phyloP scores from a whole-genome alignment of 35 echinoderm and acorn worm genomes.

The Apostichopus parvimensis region DNA sequence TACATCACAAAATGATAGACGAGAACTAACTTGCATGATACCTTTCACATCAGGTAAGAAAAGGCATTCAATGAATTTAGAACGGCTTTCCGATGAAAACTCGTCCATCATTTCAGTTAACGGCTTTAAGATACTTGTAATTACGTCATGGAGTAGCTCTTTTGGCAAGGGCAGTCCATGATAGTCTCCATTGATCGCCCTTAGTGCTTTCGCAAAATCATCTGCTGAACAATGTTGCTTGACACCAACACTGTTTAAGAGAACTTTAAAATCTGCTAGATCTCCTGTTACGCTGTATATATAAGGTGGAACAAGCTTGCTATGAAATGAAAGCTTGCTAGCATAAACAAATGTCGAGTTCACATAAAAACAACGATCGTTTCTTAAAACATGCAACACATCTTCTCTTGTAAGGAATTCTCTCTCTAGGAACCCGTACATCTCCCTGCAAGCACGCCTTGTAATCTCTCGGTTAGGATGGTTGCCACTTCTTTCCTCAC shows the following conservation, averaged over 20 bases:
- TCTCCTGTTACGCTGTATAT: neutral
- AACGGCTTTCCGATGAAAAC: neutral
- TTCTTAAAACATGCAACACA: neutral
- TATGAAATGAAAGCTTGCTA: neutral
- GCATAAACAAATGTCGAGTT: conserved; percentile 14
- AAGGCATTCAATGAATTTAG: neutral
- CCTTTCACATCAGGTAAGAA: conserved; percentile 56
- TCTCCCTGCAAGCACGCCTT: neutral
- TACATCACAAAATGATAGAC: conserved; percentile 66
- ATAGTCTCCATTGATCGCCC: neutral
- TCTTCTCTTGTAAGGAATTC: neutral
- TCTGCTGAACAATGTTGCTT: neutral
- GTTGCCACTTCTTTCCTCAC: neutral
- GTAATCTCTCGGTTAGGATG: neutral
- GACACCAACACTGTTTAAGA: conserved; percentile 1
- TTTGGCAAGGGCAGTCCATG: conserved; percentile 6
- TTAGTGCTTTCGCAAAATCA: neutral
- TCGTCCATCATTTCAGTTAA: conserved; percentile 13
- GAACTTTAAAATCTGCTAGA: neutral
- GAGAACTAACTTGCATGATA: conserved; percentile 11
- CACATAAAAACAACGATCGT: neutral
- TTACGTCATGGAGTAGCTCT: neutral
- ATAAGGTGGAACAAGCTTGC: conserved; percentile 26
- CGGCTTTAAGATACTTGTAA: conserved; percentile 17
- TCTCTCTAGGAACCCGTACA: neutral